Percentiles rank a stretch among this genome's conserved stretches.
Conservation (phyloP, 2,797 vertebrate genomes). For the Onychomys leucogaster region DNA sequence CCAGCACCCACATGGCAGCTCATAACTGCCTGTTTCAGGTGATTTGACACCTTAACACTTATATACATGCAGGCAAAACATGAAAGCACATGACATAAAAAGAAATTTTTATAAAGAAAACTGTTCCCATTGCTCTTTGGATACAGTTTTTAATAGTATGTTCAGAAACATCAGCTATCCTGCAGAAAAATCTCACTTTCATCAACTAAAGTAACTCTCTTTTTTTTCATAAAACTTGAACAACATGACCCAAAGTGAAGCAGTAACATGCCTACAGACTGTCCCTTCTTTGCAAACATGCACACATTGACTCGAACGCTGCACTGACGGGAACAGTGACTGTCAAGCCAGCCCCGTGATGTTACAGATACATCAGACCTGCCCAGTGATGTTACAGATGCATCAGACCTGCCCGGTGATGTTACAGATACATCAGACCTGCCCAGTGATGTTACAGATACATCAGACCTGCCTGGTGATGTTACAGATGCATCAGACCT, state of each 20-base stretch:
- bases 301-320: background rate
- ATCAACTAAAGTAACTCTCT: background rate
- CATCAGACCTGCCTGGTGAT: too few species aligned
- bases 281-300: background rate
- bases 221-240: background rate
- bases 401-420: background rate
- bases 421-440: background rate
- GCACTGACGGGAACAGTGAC: background rate
- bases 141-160: background rate
- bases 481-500: background rate
- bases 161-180: background rate
- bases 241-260: background rate
- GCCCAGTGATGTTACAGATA: too few species aligned
- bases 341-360: background rate
- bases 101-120: background rate
- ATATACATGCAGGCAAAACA: background rate
- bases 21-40: background rate
- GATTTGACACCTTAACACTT: background rate
- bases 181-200: background rate
- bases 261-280: background rate
- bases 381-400: too few species aligned
- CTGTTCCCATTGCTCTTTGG: background rate
- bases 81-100: background rate
- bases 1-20: background rate
- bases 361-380: background rate